Evolutionary conservation across 2,888 invertebrate genomes (phyloP).

Genomic region (Clanis bilineata): DNA sequence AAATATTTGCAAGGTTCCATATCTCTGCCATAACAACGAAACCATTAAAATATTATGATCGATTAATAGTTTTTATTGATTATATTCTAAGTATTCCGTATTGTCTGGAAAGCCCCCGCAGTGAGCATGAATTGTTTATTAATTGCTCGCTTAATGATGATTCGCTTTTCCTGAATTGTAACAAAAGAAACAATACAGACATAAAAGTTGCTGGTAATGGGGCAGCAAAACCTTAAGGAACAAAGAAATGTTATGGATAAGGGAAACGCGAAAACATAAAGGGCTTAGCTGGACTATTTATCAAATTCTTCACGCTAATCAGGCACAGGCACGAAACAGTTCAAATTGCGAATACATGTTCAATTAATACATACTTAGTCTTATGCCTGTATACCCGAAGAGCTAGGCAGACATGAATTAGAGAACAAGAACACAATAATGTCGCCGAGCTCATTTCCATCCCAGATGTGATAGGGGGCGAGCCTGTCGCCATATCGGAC

Average conservation of each 20-base stretch:
- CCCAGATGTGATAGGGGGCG: too few relatives aligned
- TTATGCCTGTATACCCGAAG: too few relatives aligned
- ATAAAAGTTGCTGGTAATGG: not conserved
- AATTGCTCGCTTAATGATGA: not conserved
- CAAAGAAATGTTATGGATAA: not conserved
- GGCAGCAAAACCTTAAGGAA: not conserved
- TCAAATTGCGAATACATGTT: not conserved
- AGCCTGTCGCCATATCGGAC: too few relatives aligned
- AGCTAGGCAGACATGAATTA: too few relatives aligned
- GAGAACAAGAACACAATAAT: too few relatives aligned
- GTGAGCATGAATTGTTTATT: not conserved
- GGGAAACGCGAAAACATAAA: not conserved
- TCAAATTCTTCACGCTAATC: constrained; percentile 1
- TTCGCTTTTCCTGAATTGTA: not conserved
- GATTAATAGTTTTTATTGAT: not conserved
- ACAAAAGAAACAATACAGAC: not conserved
- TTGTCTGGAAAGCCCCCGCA: not conserved
- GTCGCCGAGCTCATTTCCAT: too few relatives aligned
- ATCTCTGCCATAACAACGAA: too few relatives aligned
- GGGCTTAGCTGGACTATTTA: not conserved
- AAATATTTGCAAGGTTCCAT: too few relatives aligned
- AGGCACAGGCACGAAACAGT: not conserved
- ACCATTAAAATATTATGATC: too few relatives aligned
- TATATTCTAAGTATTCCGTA: not conserved
- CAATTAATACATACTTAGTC: too few relatives aligned